Evolutionary conservation across 2,797 vertebrate species (phyloP), one percentile per base, ranked within the genome.

Genomic region (Luscinia megarhynchos): DNA sequence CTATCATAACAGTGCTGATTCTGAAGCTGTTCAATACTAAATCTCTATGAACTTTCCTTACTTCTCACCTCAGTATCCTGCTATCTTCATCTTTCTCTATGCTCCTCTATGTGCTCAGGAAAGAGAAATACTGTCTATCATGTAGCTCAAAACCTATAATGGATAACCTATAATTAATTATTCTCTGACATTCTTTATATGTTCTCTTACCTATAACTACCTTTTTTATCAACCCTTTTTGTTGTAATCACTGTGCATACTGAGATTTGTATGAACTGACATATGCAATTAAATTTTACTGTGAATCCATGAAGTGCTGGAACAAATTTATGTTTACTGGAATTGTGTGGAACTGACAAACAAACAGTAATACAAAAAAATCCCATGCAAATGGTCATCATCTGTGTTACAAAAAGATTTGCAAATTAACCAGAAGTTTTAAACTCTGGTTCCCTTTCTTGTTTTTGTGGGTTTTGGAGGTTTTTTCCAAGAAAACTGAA

Each of bases 401-500:
- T 8, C 2, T 76, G 26, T 24, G 20, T 12, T 59, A 7, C 8
- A 53, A 84, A 61, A 57, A 34, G 1, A 32, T 57, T 87, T 80
- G 3, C 50, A 51, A 79, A 43, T n/a, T 3, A 77, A 61, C 1
- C 3, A 54, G 30, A 87, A 81, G 4, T 41, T 15, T 34, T n/a
- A 50, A 89, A 41, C 2, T 62, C 6, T 34, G 10, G 0, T 64
- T 80, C 6, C 36, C 9, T 45, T 27, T 38, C 10, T 79, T 57
- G 1, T 0, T 51, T 87, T 36, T 38, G 5, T 26, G 10, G 14
- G 11, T 9, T 13, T 61, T 38, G 14, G 14, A 4, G 1, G 4
- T 36, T n/a, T 24, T 38, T 6, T 3, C 10, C 7, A 75, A 70
- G 23, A 58, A 76, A 84, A 59, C 45, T n/a, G 24, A 72, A 69